phyloP scores from a whole-genome alignment of 2,888 invertebrate genomes.

The Dyspetes luteomarginatus region DNA sequence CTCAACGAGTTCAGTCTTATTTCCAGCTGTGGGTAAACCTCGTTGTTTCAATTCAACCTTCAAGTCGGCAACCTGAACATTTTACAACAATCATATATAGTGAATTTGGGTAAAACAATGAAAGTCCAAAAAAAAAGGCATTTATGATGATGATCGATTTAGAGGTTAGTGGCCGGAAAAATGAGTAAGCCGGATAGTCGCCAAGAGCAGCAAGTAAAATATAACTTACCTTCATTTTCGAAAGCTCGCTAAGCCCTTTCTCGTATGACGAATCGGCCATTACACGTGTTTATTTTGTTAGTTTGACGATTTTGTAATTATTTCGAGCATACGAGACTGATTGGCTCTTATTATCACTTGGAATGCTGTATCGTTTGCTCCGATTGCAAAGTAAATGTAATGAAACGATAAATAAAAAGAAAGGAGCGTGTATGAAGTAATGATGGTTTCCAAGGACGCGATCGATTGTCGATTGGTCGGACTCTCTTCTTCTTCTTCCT shows the following conservation, averaged over 20 bases:
- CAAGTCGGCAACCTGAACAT: constrained; percentile 91
- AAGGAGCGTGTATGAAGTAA: background rate
- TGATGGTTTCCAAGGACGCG: constrained; percentile 31
- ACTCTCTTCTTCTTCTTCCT: no score
- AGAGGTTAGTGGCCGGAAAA: constrained; percentile 64
- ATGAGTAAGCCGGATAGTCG: no score
- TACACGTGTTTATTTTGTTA: constrained; percentile 6
- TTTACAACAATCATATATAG: background rate
- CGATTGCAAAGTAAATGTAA: background rate
- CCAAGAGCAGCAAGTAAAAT: background rate
- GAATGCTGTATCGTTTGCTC: constrained; percentile 15
- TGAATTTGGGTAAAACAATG: background rate
- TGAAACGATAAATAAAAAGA: background rate
- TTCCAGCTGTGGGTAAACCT: constrained; percentile 90
- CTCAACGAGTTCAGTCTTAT: constrained; percentile 92
- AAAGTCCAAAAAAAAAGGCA: constrained; percentile 14
- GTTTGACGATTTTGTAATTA: background rate
- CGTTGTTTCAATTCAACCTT: constrained; percentile 92
- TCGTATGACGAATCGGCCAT: constrained; percentile 83
- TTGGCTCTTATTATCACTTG: constrained; percentile 5
- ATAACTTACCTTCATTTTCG: constrained; percentile 80
- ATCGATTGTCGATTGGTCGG: constrained; percentile 15
- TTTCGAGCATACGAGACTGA: background rate
- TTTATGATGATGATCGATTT: constrained; percentile 38
- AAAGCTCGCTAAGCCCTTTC: constrained; percentile 80